Percentiles rank a stretch among this genome's conserved stretches.
These are phyloP conservation scores for Meloidogyne floridensis DNA, from an alignment of 1,140 invertebrate species.

Conservation along the genomic window DNA sequence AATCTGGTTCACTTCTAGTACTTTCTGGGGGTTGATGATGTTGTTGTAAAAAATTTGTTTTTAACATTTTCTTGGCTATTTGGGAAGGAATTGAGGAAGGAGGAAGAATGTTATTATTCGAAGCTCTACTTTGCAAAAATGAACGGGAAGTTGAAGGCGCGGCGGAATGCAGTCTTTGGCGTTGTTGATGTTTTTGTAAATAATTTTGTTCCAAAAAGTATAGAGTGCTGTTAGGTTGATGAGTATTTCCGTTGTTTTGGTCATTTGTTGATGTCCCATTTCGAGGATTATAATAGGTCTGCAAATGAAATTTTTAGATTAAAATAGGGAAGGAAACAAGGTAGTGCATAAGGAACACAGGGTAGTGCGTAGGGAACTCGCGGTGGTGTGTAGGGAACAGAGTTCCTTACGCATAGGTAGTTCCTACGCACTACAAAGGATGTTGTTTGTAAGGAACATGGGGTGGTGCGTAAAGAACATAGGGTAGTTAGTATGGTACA, in stretches of 20 bases:
- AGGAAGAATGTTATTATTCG: slow-evolving; percentile 1
- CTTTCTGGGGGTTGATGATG: slow-evolving; percentile 53
- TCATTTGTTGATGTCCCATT: slow-evolving; percentile 7
- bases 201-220: slow-evolving; percentile 64
- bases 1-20: slow-evolving; percentile 62
- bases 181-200: slow-evolving; percentile 60
- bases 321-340: background rate
- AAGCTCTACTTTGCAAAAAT: slow-evolving; percentile 53
- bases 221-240: slow-evolving; percentile 52
- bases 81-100: slow-evolving; percentile 5
- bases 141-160: slow-evolving; percentile 43
- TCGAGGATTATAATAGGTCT: background rate
- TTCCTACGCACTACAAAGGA: too few relatives aligned
- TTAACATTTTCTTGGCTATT: slow-evolving; percentile 1
- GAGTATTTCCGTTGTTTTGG: slow-evolving; percentile 28
- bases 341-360: too few relatives aligned
- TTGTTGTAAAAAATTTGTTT: slow-evolving; percentile 36
- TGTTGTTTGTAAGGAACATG: background rate
- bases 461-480: background rate
- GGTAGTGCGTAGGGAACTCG: background rate
- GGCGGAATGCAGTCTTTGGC: slow-evolving; percentile 30
- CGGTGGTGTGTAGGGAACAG: background rate
- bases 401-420: too few relatives aligned
- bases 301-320: background rate
- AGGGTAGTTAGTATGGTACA: background rate